These are phyloP conservation scores for Dynastes maya DNA, from an alignment of 2,888 invertebrate species.

Conservation along the genomic window DNA sequence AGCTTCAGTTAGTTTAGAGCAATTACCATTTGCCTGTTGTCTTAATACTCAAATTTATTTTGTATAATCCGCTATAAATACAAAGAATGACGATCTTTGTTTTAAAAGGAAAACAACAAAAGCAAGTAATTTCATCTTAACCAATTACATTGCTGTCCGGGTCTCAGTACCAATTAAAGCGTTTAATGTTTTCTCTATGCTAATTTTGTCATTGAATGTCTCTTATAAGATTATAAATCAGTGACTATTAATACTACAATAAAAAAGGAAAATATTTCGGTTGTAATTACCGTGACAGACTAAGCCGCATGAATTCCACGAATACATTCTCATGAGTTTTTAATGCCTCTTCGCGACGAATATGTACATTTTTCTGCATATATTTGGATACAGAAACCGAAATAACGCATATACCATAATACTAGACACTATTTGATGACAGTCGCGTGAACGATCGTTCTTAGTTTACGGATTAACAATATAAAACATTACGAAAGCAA, in stretches of 20 bases:
- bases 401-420: slow-evolving; percentile 1
- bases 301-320: slow-evolving; percentile 38
- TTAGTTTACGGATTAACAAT: slow-evolving; percentile 24
- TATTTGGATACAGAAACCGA: slow-evolving; percentile 14
- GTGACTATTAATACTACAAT: slow-evolving; percentile 45
- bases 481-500: slow-evolving; percentile 28
- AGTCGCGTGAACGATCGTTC: not conserved
- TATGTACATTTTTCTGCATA: slow-evolving; percentile 45
- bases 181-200: slow-evolving; percentile 47
- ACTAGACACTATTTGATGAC: slow-evolving; percentile 20
- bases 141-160: slow-evolving; percentile 30
- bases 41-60: not conserved
- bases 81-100: slow-evolving; percentile 17
- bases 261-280: slow-evolving; percentile 35
- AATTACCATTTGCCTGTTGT: too few species aligned
- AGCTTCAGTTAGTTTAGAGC: too few species aligned
- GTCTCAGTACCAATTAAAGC: slow-evolving; percentile 48
- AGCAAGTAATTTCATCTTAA: not conserved
- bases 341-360: slow-evolving; percentile 21
- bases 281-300: slow-evolving; percentile 41
- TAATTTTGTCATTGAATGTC: slow-evolving; percentile 48
- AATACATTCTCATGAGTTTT: slow-evolving; percentile 39
- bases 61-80: not conserved
- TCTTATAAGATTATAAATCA: slow-evolving; percentile 45
- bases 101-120: not conserved